Percentiles rank a stretch among this genome's conserved stretches.
These are phyloP conservation scores for Mylabris phalerata DNA, from an alignment of 1,140 invertebrate genomes.

Conservation along the genomic window DNA sequence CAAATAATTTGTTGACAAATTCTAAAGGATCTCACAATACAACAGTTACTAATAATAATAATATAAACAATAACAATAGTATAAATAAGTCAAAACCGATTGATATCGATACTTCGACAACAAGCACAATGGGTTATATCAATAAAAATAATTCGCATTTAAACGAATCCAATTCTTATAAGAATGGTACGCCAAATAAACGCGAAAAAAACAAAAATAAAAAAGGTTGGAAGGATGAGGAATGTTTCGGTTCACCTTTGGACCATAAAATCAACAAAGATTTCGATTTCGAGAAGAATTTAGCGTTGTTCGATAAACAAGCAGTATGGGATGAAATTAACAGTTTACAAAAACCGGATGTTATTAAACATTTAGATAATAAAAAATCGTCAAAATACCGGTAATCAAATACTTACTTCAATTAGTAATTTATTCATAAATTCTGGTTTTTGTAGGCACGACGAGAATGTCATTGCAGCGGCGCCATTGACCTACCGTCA, in stretches of 20 bases:
- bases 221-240: constrained; percentile 43
- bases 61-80: constrained; percentile 38
- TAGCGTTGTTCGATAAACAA: constrained; percentile 85
- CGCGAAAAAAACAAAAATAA: constrained; percentile 38
- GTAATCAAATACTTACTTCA: constrained; percentile 14
- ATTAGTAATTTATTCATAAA: background rate
- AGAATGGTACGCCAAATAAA: constrained; percentile 41
- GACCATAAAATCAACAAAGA: constrained; percentile 54
- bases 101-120: constrained; percentile 28
- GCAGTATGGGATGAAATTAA: constrained; percentile 70
- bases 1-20: constrained; percentile 28
- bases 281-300: constrained; percentile 92
- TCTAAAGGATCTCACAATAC: constrained; percentile 17
- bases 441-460: constrained; percentile 51
- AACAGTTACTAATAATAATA: constrained; percentile 23
- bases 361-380: constrained; percentile 43
- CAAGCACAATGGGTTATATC: constrained; percentile 11
- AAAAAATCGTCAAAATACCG: constrained; percentile 35
- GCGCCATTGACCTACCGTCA: constrained; percentile 59
- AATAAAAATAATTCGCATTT: background rate
- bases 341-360: constrained; percentile 58
- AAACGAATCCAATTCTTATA: constrained; percentile 27
- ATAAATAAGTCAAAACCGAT: constrained; percentile 30
- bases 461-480: constrained; percentile 75
- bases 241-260: constrained; percentile 48